Percentiles rank a stretch among this genome's conserved stretches.
phyloP scores from a whole-genome alignment of 2,113 vertebrate genomes.

The Limanda limanda region DNA sequence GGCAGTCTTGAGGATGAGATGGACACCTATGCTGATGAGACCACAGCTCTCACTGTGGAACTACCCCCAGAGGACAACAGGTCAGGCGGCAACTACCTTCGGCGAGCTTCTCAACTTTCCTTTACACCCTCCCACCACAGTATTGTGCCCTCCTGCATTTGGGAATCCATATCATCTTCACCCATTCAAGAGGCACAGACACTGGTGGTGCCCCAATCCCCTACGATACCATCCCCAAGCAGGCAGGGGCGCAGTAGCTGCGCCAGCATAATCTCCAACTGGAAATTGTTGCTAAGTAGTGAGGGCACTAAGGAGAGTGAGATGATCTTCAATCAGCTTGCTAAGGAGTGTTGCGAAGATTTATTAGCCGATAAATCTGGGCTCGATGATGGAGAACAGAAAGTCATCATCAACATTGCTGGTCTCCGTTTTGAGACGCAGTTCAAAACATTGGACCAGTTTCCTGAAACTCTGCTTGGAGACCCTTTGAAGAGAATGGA shows the following conservation, averaged over 20 bases:
- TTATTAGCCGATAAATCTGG: slow-evolving; percentile 84
- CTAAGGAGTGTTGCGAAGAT: slow-evolving; percentile 86
- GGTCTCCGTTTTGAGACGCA: slow-evolving; percentile 95
- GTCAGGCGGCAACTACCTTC: slow-evolving; percentile 44
- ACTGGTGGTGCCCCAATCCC: slow-evolving; percentile 63
- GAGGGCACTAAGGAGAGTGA: slow-evolving; percentile 87
- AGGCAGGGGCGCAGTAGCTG: slow-evolving; percentile 81
- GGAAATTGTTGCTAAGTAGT: slow-evolving; percentile 85
- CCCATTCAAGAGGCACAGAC: slow-evolving; percentile 41
- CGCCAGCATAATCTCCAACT: slow-evolving; percentile 88
- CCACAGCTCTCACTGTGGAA: slow-evolving; percentile 73
- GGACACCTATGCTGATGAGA: slow-evolving; percentile 83
- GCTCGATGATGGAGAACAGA: slow-evolving; percentile 89
- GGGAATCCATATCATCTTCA: slow-evolving; percentile 64
- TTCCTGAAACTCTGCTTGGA: slow-evolving; percentile 93
- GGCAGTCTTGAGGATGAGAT: slow-evolving; percentile 69
- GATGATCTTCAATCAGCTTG: slow-evolving; percentile 86
- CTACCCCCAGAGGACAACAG: slow-evolving; percentile 60
- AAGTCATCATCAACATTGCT: slow-evolving; percentile 95
- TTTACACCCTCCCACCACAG: slow-evolving; percentile 37
- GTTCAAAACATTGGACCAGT: slow-evolving; percentile 92
- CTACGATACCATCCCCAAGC: slow-evolving; percentile 50
- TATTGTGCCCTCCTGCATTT: slow-evolving; percentile 53
- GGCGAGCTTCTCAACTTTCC: slow-evolving; percentile 31
- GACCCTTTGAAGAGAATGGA: slow-evolving; percentile 90